These are phyloP conservation scores for Pygoscelis antarcticus DNA, from an alignment of 2,113 vertebrate species.

Conservation along the genomic window DNA sequence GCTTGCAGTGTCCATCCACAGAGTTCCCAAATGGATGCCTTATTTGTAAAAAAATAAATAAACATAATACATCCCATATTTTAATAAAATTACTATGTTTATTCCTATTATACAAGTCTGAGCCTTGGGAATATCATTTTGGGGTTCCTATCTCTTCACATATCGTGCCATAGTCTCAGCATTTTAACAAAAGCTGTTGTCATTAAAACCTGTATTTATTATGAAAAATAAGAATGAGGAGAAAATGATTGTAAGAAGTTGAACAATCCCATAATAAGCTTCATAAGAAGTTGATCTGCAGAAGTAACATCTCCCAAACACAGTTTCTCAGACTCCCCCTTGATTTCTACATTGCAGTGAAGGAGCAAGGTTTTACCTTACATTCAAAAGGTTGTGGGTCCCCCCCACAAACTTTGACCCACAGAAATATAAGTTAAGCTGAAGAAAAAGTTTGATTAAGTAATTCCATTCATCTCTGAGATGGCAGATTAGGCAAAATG, in stretches of 20 bases:
- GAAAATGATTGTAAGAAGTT: background rate
- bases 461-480: background rate
- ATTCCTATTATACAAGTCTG: background rate
- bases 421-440: background rate
- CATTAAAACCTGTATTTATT: background rate
- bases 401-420: background rate
- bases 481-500: background rate
- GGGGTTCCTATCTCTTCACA: background rate
- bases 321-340: fast-evolving
- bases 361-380: background rate
- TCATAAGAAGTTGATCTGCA: background rate
- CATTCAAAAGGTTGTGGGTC: background rate
- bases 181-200: background rate
- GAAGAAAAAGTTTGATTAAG: background rate
- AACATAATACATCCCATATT: background rate
- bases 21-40: background rate
- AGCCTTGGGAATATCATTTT: background rate
- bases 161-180: background rate
- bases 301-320: background rate
- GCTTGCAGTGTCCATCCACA: background rate
- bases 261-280: background rate
- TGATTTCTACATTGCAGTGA: background rate
- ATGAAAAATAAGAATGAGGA: background rate
- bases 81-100: background rate
- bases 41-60: background rate